Base-by-base conservation (phyloP, 2,113 vertebrate genomes). In the Corydoras sp. region DNA sequence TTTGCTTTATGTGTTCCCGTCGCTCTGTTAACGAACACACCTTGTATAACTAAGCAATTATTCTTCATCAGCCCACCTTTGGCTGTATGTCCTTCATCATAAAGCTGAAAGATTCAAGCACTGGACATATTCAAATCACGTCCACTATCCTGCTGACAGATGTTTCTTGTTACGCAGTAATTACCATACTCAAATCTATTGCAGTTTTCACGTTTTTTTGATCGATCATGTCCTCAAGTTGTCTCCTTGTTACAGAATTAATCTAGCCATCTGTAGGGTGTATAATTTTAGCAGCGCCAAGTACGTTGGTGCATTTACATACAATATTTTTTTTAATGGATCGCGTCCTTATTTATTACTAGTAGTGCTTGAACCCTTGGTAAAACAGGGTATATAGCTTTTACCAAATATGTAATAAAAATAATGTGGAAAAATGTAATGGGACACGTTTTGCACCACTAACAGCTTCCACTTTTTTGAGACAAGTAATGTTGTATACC, bases 21-120 rank as follows among this genome's bases (percentile, higher is more conserved):
- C 60, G 58, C 63, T 24, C 65, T 72, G 13, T 69, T 77, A 75
- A 80, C 69, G 66, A 80, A 71, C 76, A 77, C 70, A 73, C 69
- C 58, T 62, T 54, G 55, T 72, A 69, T 71, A 72, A 72, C 74
- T 68, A 61, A 73, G 51, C 30, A 32, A 70, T 77, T 69, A 77
- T 65, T 77, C 67, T 74, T 74, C 50, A 69, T 74, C 71, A 77
- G 43, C 67, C 50, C 15, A 63, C 49, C 63, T 63, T 66, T 73
- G 60, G 66, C 55, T 4, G 8, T 54, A 61, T 12, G 56, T 69
- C 61, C 71, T 68, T 14, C 49, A 51, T 30, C 66, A 64, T 56
- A 58, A 69, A 73, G 9, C 49, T 29, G 5, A 56, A 56, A 43
- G 49, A 66, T 32, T 7, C 12, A 18, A 31, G 4, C 13, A 3